Base-by-base conservation (phyloP, 2,113 vertebrate species). In the Rhinopomastus cyanomelas region DNA sequence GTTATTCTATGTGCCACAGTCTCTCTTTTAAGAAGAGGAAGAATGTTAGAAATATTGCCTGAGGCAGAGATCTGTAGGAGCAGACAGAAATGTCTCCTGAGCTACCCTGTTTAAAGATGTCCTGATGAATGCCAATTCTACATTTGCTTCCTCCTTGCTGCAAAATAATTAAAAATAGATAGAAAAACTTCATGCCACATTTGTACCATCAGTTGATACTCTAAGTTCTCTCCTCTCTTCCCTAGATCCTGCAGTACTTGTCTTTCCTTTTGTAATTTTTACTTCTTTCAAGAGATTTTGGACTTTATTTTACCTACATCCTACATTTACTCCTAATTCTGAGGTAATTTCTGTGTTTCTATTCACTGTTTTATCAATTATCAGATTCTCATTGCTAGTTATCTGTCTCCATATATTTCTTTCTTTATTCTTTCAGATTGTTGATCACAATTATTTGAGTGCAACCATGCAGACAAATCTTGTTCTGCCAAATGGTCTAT, bases 121-220 rank as follows among this genome's bases (percentile, higher is more conserved):
- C 27, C 80, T 85, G 44, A 67, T 52, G 34, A 85, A n/a, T 16
- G 0, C 0, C 53, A 88, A 32, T 52, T 85, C 8, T 56, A 42
- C 19, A 60, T 81, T 46, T 90, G 11, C 21, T 72, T 82, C 16
- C 14, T 64, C 19, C 4, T 6, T 52, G 11, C 22, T 80, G 19
- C 15, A 85, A 88, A 20, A 72, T 88, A 90, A 75, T 64, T 12
- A 27, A 34, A 13, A 14, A 55, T 18, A 12, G 12, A 25, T 62
- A 12, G 11, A 25, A 67, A 7, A 23, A 8, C 5, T 0, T 0
- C 30, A 22, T 56, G 26, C 4, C 2, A n/a, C n/a, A n/a, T n/a
- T n/a, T n/a, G n/a, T 49, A 44, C 7, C 8, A 4, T 36, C 16
- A 48, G 1, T 9, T 85, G 27, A n/a, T 39, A 9, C 4, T 52